Conservation (phyloP, 2,888 invertebrate species). For the Drosophila flavopinicola region DNA sequence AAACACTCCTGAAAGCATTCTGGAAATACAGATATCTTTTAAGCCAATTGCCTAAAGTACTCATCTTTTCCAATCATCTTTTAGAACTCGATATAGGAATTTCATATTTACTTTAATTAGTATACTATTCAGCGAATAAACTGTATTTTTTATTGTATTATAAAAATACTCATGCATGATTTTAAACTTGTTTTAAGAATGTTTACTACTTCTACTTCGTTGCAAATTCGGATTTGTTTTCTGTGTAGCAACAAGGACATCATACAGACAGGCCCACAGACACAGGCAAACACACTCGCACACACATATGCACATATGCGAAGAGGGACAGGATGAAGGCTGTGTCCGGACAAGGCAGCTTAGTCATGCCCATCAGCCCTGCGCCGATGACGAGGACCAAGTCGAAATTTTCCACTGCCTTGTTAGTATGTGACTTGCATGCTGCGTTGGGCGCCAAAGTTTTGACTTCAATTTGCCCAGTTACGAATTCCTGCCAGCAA, state of each 20-base stretch:
- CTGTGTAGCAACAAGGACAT: slow-evolving; percentile 29
- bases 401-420: slow-evolving; percentile 32
- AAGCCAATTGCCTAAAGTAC: too few relatives aligned
- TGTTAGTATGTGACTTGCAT: slow-evolving; percentile 68
- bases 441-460: slow-evolving; percentile 67
- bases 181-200: too few relatives aligned
- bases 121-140: too few relatives aligned
- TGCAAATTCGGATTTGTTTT: too few relatives aligned
- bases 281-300: not conserved
- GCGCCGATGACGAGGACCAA: slow-evolving; percentile 23
- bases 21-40: too few relatives aligned
- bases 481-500: slow-evolving; percentile 50
- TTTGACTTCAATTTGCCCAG: slow-evolving; percentile 74
- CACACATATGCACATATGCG: not conserved
- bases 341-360: slow-evolving; percentile 17
- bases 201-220: too few relatives aligned
- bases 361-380: slow-evolving; percentile 40
- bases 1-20: too few relatives aligned
- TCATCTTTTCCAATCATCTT: too few relatives aligned
- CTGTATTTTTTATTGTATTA: too few relatives aligned
- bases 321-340: slow-evolving; percentile 15
- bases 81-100: too few relatives aligned
- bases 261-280: not conserved
- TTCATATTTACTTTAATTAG: too few relatives aligned
- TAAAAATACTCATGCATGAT: too few relatives aligned